Conservation (phyloP, 2,113 vertebrate species). For the Ariopsis seemanni region DNA sequence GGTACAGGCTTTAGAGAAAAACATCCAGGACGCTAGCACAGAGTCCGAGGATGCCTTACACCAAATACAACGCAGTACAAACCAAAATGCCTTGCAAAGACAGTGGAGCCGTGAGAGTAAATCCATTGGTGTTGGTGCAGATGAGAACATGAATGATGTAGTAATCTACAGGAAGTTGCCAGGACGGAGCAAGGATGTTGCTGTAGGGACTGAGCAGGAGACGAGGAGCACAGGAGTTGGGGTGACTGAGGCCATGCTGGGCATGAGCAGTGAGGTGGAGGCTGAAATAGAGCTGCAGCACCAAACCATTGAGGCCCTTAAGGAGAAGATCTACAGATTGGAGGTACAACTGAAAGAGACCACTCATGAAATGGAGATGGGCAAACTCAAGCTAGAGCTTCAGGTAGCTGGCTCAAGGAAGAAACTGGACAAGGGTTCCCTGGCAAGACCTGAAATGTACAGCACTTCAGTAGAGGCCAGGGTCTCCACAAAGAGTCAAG, state of each 20-base stretch:
- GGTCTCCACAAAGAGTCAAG: conserved; percentile 77
- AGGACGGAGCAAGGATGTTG: conserved; percentile 68
- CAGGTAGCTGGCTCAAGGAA: conserved; percentile 87
- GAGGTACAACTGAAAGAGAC: conserved; percentile 92
- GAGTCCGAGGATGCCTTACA: conserved; percentile 45
- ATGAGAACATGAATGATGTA: conserved; percentile 81
- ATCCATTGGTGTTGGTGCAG: conserved; percentile 81
- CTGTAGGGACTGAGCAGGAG: conserved; percentile 74
- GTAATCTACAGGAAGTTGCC: conserved; percentile 66
- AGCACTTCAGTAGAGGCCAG: conserved; percentile 79
- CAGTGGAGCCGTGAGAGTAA: conserved; percentile 61
- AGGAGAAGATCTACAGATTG: conserved; percentile 90
- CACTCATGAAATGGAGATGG: conserved; percentile 91
- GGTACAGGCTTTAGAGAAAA: conserved; percentile 89
- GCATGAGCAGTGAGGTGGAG: conserved; percentile 83
- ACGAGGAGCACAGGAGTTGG: conserved; percentile 70
- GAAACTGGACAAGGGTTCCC: conserved; percentile 81
- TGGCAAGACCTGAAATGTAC: conserved; percentile 77
- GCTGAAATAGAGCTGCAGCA: conserved; percentile 92
- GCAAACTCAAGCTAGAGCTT: conserved; percentile 91
- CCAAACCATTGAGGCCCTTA: conserved; percentile 89
- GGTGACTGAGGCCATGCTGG: conserved; percentile 90
- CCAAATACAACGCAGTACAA: conserved; percentile 43
- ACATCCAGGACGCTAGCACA: conserved; percentile 77
- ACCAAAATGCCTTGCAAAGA: conserved; percentile 56